Base-by-base conservation (phyloP, 2,797 vertebrate genomes). In the Thaleichthys pacificus region DNA sequence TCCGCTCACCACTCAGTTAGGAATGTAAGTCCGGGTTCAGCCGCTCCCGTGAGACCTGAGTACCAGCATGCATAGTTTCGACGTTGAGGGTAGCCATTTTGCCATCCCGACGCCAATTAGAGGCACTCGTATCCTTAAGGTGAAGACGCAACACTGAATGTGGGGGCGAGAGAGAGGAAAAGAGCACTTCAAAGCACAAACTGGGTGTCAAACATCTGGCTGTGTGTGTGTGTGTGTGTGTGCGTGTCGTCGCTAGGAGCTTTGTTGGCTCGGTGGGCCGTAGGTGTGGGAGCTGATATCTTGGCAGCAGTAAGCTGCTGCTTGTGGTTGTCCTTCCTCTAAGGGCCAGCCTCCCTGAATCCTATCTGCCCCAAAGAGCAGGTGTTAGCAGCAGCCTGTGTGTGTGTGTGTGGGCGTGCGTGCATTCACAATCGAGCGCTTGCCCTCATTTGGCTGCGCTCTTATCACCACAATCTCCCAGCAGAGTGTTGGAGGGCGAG, bases 401-500 rank as follows among this genome's bases (percentile, higher is more conserved):
- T 58, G 79, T 82, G 79, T 73, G 47, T 51, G 47, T 15, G 47
- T 15, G 9, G 82, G 80, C 78, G 77, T 82, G 83, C 74, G 66
- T 38, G 19, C 11, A 22, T 62, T 32, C 6, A 63, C 54, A 74
- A 84, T 84, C 83, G 82, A 84, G 72, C 78, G 75, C 72, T 30
- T 80, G 66, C 64, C 75, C 77, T 85, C 84, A 83, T 69, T 51
- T 76, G 82, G 87, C 77, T 58, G 0, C 47, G 71, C 76, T 77
- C 81, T 81, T 88, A 87, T 87, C 87, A 71, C 78, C 51, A 81
- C 73, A 71, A 85, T 86, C 85, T 82, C 78, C 73, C 79, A 74
- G 77, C 76, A 0, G 21, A 47, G 47, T 35, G 32, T 35, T 35
- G 32, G 32, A 35, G 7, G 5, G 47, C 32, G 14, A 51, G 11